Evolutionary conservation across 2,888 invertebrate species (phyloP).

Genomic region (Pseudolycoriella hygida): DNA sequence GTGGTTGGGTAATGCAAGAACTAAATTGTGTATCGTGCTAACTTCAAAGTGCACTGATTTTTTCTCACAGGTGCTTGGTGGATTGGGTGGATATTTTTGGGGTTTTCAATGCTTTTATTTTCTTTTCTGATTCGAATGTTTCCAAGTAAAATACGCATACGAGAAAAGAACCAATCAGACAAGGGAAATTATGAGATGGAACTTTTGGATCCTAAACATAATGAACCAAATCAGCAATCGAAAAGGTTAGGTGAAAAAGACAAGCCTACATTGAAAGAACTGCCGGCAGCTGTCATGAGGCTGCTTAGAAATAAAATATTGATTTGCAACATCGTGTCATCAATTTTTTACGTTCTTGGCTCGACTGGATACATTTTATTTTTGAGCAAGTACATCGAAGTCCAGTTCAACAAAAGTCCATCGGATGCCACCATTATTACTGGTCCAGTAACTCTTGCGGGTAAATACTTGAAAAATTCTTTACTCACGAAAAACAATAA

Average conservation of each 20-base stretch:
- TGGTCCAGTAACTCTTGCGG: background rate
- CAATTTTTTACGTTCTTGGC: conserved; percentile 44
- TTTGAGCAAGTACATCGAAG: background rate
- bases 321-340: conserved; percentile 44
- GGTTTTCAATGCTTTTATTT: conserved; percentile 36
- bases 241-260: too few species aligned
- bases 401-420: background rate
- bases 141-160: conserved; percentile 34
- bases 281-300: conserved; percentile 37
- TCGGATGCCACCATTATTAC: background rate
- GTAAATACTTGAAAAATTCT: too few species aligned
- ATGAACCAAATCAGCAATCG: too few species aligned
- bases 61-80: conserved; percentile 45
- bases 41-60: background rate
- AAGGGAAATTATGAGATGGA: too few species aligned
- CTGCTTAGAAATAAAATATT: conserved; percentile 45
- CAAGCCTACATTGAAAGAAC: conserved; percentile 22
- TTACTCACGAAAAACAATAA: too few species aligned
- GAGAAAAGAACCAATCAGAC: background rate
- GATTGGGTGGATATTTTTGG: conserved; percentile 43
- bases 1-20: background rate
- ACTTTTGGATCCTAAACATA: too few species aligned
- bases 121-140: conserved; percentile 45
- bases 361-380: conserved; percentile 37
- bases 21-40: too few species aligned